These are phyloP conservation scores for Dolichomitus sp. DNA, from an alignment of 2,888 invertebrate genomes.

Conservation along the genomic window DNA sequence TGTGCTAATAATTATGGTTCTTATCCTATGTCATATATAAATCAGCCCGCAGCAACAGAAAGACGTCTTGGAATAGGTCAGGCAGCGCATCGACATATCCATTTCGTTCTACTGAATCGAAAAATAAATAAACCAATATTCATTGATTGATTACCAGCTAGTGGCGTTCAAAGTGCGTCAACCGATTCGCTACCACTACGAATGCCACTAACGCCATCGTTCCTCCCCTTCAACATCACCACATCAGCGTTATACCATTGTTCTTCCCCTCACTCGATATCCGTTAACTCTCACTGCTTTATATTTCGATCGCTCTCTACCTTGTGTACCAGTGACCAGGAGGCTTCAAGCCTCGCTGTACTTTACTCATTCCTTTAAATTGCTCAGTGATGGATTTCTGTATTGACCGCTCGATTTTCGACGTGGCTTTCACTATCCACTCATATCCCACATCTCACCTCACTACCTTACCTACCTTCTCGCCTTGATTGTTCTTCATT, in stretches of 20 bases:
- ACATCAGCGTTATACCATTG: slow-evolving; percentile 56
- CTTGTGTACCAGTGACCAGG: slow-evolving; percentile 33
- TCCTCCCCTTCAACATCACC: slow-evolving; percentile 42
- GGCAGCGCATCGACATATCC: slow-evolving; percentile 3
- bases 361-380: slow-evolving; percentile 56
- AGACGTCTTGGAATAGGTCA: neutral
- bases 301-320: slow-evolving; percentile 46
- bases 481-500: slow-evolving; percentile 47
- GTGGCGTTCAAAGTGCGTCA: slow-evolving; percentile 54
- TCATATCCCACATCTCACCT: slow-evolving; percentile 15
- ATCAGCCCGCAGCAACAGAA: neutral
- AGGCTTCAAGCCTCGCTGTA: slow-evolving; percentile 43
- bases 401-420: slow-evolving; percentile 64
- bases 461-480: neutral
- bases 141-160: slow-evolving; percentile 62
- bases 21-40: neutral
- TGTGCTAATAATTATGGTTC: neutral
- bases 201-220: slow-evolving; percentile 30
- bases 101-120: neutral
- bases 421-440: slow-evolving; percentile 46
- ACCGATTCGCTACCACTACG: slow-evolving; percentile 52
- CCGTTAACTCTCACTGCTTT: slow-evolving; percentile 50
- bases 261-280: slow-evolving; percentile 54
- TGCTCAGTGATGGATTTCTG: slow-evolving; percentile 61
- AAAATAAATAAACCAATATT: slow-evolving; percentile 46